These are phyloP conservation scores for Ruditapes philippinarum DNA, from an alignment of 1,140 invertebrate species.

Conservation along the genomic window DNA sequence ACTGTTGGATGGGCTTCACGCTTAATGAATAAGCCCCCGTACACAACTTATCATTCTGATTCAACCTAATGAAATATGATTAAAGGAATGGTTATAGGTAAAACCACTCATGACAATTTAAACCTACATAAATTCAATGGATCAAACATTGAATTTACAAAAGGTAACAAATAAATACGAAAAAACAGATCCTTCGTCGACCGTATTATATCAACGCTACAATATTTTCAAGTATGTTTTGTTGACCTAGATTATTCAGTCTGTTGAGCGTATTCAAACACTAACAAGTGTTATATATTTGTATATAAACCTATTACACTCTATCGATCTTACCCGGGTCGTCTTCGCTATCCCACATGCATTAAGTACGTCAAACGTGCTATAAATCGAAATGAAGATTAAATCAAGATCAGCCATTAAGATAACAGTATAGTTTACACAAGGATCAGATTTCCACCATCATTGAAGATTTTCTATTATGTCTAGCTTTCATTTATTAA, in stretches of 20 bases:
- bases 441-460: too few species aligned
- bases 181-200: neutral
- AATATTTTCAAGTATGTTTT: constrained; percentile 9
- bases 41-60: neutral
- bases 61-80: neutral
- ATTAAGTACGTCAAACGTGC: neutral
- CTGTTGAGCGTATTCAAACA: neutral
- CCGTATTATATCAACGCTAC: neutral
- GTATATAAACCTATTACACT: neutral
- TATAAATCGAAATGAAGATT: neutral
- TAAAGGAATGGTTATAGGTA: neutral
- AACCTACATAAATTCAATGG: too few species aligned
- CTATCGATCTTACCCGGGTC: neutral
- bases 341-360: neutral
- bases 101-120: too few species aligned
- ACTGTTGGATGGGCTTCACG: too few species aligned
- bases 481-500: too few species aligned
- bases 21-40: neutral
- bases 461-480: too few species aligned
- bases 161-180: too few species aligned
- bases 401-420: neutral
- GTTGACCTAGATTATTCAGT: neutral
- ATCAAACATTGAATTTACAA: too few species aligned
- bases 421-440: neutral
- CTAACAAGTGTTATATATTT: neutral